These are phyloP conservation scores for Coendou prehensilis DNA, from an alignment of 2,797 vertebrate species.

Conservation along the genomic window DNA sequence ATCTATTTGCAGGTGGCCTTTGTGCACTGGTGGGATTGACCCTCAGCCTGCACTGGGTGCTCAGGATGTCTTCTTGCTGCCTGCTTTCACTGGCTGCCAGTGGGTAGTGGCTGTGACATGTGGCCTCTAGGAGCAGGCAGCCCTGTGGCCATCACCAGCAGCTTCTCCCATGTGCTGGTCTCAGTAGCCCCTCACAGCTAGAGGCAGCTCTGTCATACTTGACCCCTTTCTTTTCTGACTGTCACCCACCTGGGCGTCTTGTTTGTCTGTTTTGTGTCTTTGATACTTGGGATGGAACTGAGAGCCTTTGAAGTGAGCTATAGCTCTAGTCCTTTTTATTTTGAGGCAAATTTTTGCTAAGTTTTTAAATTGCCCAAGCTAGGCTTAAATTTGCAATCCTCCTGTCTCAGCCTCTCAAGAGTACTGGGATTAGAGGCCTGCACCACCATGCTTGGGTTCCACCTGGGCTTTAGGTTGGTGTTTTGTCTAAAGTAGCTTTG, in stretches of 20 bases:
- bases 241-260: background rate
- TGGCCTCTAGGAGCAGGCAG: background rate
- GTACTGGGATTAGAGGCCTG: background rate
- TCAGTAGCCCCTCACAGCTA: background rate
- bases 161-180: no score
- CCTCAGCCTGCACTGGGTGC: background rate
- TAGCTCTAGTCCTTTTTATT: background rate
- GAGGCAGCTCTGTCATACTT: accelerated
- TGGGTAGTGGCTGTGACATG: no score
- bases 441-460: background rate
- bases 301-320: background rate
- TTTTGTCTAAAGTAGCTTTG: accelerated
- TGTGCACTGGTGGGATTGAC: accelerated
- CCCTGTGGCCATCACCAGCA: background rate
- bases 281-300: background rate
- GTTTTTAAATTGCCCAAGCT: background rate
- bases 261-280: background rate
- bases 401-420: background rate
- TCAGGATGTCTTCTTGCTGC: background rate
- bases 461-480: background rate
- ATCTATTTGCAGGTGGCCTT: accelerated
- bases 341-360: background rate
- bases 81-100: background rate
- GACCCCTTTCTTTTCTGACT: accelerated
- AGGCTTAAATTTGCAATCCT: background rate